These are phyloP conservation scores for Plodia interpunctella DNA, from an alignment of 1,140 invertebrate species.

Conservation along the genomic window DNA sequence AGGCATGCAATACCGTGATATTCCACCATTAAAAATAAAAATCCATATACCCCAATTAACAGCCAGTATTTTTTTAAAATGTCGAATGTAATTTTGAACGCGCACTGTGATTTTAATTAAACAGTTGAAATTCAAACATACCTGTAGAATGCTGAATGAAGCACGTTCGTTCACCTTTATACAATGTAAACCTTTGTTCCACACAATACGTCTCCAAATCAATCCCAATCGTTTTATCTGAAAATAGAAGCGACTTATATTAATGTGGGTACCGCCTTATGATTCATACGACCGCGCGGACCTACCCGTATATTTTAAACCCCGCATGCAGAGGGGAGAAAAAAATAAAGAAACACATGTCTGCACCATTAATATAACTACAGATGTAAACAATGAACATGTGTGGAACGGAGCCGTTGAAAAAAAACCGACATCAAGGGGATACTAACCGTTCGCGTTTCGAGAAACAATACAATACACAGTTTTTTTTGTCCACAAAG, in stretches of 20 bases:
- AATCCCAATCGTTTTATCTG: constrained; percentile 70
- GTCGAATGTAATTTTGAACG: neutral
- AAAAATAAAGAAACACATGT: constrained; percentile 48
- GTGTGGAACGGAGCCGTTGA: constrained; percentile 27
- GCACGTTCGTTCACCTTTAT: constrained; percentile 58
- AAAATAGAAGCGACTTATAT: constrained; percentile 70
- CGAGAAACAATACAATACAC: constrained; percentile 46
- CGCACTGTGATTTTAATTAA: constrained; percentile 7
- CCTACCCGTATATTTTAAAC: constrained; percentile 52
- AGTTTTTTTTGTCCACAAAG: constrained; percentile 58
- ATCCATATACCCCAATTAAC: neutral
- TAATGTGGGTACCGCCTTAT: constrained; percentile 49
- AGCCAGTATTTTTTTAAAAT: neutral
- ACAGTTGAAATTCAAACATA: constrained; percentile 43
- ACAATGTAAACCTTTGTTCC: constrained; percentile 66
- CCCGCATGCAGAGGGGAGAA: constrained; percentile 39
- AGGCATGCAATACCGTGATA: neutral
- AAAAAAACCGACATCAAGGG: constrained; percentile 29
- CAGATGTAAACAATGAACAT: constrained; percentile 63
- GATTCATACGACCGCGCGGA: constrained; percentile 44
- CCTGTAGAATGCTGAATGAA: constrained; percentile 54
- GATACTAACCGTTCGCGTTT: constrained; percentile 61
- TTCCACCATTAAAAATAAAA: neutral
- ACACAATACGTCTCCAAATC: constrained; percentile 61
- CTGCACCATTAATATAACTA: constrained; percentile 41